Evolutionary conservation across 2,113 vertebrate species (phyloP).

Genomic region (Gymnocephalus cernua): DNA sequence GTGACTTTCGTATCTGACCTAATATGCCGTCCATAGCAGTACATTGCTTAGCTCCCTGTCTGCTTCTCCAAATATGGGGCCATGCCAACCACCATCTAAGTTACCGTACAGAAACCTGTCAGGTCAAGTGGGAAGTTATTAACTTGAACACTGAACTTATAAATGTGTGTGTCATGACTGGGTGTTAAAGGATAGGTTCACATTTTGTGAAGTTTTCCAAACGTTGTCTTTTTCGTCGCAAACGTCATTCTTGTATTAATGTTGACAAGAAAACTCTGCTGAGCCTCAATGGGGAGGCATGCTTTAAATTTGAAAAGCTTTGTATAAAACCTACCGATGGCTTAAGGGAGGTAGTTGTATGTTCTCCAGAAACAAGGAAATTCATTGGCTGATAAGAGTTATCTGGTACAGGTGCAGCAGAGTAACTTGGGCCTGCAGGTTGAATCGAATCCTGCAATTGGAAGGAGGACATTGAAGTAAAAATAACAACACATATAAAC

Average conservation of each 20-base stretch:
- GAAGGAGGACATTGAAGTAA: background rate
- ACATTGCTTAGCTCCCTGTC: too few relatives aligned
- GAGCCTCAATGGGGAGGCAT: background rate
- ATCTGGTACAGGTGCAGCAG: background rate
- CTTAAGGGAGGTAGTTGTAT: background rate
- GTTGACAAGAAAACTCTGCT: background rate
- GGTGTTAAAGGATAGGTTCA: background rate
- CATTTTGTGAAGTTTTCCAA: background rate
- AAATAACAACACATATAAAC: background rate
- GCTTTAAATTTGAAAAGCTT: background rate
- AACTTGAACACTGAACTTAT: background rate
- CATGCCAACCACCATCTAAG: too few relatives aligned
- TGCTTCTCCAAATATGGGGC: too few relatives aligned
- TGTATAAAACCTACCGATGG: slow-evolving; percentile 36
- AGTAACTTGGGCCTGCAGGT: background rate
- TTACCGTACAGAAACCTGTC: too few relatives aligned
- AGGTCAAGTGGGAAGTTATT: too few relatives aligned
- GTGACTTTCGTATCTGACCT: too few relatives aligned
- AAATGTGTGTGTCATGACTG: background rate
- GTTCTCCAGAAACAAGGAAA: background rate
- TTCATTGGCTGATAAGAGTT: slow-evolving; percentile 3
- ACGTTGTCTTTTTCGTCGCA: background rate
- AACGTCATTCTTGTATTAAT: background rate
- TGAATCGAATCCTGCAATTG: slow-evolving; percentile 32
- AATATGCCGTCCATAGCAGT: too few relatives aligned